Percentiles rank a stretch among this genome's conserved stretches.
These are phyloP conservation scores for Diploptera punctata DNA, from an alignment of 2,888 invertebrate species.

Conservation along the genomic window DNA sequence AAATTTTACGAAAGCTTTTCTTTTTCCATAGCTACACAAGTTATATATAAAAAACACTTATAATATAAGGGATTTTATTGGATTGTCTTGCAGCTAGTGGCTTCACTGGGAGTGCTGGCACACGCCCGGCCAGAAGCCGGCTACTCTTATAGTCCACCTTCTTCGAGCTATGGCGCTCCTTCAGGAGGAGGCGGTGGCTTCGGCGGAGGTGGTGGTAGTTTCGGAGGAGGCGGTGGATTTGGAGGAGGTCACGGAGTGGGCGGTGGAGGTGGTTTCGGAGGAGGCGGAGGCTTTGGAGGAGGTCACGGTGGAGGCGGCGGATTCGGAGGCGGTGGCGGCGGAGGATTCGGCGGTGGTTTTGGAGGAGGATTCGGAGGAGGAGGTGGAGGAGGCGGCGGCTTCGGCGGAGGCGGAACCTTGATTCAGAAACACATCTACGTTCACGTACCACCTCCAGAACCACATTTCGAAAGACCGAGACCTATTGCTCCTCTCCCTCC, in stretches of 20 bases:
- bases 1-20: too few species aligned
- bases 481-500: constrained; percentile 71
- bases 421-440: constrained; percentile 90
- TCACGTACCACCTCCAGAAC: constrained; percentile 88
- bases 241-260: constrained; percentile 40
- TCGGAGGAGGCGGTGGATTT: constrained; percentile 16
- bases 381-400: constrained; percentile 21
- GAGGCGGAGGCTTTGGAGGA: constrained; percentile 47
- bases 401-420: constrained; percentile 54
- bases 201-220: constrained; percentile 49
- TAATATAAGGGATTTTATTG: too few species aligned
- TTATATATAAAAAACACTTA: too few species aligned
- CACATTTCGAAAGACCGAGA: constrained; percentile 69
- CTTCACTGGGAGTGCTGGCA: constrained; percentile 47
- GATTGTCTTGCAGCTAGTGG: constrained; percentile 47
- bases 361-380: constrained; percentile 34
- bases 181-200: constrained; percentile 46
- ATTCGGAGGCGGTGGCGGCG: constrained; percentile 37
- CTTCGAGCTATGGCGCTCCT: constrained; percentile 45
- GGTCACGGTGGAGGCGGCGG: constrained; percentile 43
- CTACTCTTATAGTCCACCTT: constrained; percentile 41
- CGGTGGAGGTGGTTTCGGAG: constrained; percentile 46
- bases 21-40: too few species aligned
- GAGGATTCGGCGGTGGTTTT: constrained; percentile 31
- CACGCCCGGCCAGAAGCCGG: constrained; percentile 44